Evolutionary conservation across 2,888 invertebrate genomes (phyloP).

Genomic region (Dryobota labecula): DNA sequence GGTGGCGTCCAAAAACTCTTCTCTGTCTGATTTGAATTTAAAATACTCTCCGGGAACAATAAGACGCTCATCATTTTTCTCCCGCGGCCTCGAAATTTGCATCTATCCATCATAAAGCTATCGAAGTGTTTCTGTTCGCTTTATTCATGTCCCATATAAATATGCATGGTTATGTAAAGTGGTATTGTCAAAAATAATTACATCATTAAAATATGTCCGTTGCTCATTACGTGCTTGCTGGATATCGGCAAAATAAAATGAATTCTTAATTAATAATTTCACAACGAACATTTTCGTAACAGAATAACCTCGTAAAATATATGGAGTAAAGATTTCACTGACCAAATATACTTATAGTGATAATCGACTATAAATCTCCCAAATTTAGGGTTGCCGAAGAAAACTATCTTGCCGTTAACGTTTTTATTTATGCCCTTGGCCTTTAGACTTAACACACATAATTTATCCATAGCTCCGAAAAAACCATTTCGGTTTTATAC

Average conservation of each 20-base stretch:
- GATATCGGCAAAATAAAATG: constrained; percentile 45
- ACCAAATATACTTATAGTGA: constrained; percentile 69
- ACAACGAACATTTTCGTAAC: constrained; percentile 48
- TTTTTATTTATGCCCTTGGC: constrained; percentile 76
- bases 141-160: constrained; percentile 53
- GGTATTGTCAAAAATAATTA: constrained; percentile 16
- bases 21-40: constrained; percentile 80
- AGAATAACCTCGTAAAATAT: constrained; percentile 69
- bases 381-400: constrained; percentile 73
- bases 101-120: constrained; percentile 75
- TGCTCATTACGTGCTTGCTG: constrained; percentile 26
- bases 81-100: constrained; percentile 67
- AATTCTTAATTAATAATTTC: constrained; percentile 28
- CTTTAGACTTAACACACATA: constrained; percentile 72
- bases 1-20: constrained; percentile 72
- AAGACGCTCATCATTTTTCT: constrained; percentile 75
- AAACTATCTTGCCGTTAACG: constrained; percentile 77
- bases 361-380: constrained; percentile 76
- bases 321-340: constrained; percentile 75
- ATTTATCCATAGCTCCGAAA: constrained; percentile 71
- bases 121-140: constrained; percentile 67
- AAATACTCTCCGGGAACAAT: constrained; percentile 79
- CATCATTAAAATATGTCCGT: constrained; percentile 22
- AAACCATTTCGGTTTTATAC: constrained; percentile 68
- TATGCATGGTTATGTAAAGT: constrained; percentile 30